Base-by-base conservation (phyloP, 2,888 invertebrate genomes). In the Drosophila anomelani region DNA sequence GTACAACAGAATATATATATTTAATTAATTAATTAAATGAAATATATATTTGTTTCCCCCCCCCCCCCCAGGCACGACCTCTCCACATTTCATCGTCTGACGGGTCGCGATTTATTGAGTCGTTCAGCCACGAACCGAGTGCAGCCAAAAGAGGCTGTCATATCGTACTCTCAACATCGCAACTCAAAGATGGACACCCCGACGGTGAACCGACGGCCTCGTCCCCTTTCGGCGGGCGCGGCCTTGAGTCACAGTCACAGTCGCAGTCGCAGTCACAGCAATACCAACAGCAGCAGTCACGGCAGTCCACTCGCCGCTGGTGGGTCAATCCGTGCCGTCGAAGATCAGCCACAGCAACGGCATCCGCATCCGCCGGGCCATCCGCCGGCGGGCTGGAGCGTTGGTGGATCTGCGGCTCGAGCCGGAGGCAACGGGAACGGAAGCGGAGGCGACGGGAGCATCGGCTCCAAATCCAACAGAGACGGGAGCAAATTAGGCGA, bases 371-470 rank as follows among this genome's bases (percentile, higher is more conserved):
- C 85, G 92, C 92, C 81, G 91, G 94, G 79, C 88, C 91, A 80
- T 83, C 92, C 85, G 92, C 92, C 81, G 91, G 94, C 93, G 95
- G 94, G 94, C 94, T 95, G 94, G 94, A 94, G 93, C 95, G 95
- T 85, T 95, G 95, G 94, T 95, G 95, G 93, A 94, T 95, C 93
- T 95, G 95, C 93, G 90, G 94, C 93, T 94, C 94, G 80, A 88
- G 90, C 54, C 79, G 90, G 34, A 83, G 91, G 60, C 84, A 91
- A 57, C 82, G 91, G 23, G 90, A 91, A 53, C 90, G 92, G 32
- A 85, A 88, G 54, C 88, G 90, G 23, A 89, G 91, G 10, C 85
- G 89, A 57, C 90, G 91, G 53, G 85, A 90, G 58, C 92, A 92
- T 77, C 90, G 91, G 71, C 77, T 89, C 53, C 91, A 91, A 75